Conservation (phyloP, 2,113 vertebrate species). For the Phasianus colchicus region DNA sequence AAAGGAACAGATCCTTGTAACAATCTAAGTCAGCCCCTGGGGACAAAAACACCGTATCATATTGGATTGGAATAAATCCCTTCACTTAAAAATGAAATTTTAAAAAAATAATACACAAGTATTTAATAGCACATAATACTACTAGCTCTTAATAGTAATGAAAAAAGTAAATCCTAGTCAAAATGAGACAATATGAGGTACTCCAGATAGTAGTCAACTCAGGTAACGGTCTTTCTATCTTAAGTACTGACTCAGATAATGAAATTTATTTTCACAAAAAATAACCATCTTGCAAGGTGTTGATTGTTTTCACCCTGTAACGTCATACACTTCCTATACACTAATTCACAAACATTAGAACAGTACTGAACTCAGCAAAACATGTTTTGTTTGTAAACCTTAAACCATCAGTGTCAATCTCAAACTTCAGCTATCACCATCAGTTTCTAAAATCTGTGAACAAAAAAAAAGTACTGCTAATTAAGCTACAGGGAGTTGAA, state of each 20-base stretch:
- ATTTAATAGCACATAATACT: neutral
- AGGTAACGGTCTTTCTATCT: neutral
- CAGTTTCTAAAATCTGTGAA: neutral
- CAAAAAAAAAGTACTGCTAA: neutral
- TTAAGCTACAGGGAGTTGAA: neutral
- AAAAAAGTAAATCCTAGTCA: neutral
- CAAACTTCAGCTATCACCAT: neutral
- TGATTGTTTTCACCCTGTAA: neutral
- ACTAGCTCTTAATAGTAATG: neutral
- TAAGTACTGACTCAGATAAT: neutral
- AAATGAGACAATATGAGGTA: rapidly evolving
- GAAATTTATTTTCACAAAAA: constrained; percentile 1
- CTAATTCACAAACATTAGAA: neutral
- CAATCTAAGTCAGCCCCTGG: too few relatives aligned
- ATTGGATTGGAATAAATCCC: neutral
- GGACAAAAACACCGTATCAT: too few relatives aligned
- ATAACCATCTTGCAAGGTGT: neutral
- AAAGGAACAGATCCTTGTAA: neutral
- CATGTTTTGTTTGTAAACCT: neutral
- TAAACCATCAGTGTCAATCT: neutral
- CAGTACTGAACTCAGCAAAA: neutral
- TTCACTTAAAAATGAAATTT: neutral
- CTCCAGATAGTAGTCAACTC: too few relatives aligned
- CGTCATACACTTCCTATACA: neutral
- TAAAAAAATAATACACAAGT: neutral